Percentiles rank a stretch among this genome's conserved stretches.
Evolutionary conservation across 2,797 vertebrate species (phyloP).

Genomic region (Tangara arthus): DNA sequence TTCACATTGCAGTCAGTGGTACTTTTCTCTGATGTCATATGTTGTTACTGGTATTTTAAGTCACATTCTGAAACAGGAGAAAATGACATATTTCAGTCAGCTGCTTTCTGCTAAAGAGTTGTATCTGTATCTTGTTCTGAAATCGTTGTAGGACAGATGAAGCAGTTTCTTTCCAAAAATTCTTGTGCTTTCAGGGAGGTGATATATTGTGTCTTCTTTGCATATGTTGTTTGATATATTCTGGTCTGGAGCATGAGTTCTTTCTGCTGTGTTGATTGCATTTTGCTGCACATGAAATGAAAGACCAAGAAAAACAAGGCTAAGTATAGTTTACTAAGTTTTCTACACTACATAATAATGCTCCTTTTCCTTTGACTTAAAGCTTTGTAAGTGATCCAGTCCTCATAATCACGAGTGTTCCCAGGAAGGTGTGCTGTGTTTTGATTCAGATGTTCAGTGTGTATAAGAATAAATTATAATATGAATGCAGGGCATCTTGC

Average conservation of each 20-base stretch:
- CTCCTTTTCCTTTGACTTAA: background rate
- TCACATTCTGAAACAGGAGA: background rate
- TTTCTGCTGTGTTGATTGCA: background rate
- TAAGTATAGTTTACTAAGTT: background rate
- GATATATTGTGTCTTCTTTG: background rate
- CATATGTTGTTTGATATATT: background rate
- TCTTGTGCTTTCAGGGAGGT: background rate
- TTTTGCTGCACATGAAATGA: background rate
- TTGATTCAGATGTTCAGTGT: background rate
- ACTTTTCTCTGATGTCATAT: background rate
- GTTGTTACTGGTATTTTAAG: background rate
- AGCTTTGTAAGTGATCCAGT: background rate
- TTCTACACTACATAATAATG: background rate
- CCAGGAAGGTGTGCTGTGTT: background rate
- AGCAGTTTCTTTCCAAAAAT: background rate
- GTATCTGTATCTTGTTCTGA: background rate
- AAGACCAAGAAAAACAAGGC: background rate
- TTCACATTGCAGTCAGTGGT: background rate
- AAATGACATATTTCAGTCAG: background rate
- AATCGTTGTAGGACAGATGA: background rate
- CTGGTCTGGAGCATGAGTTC: background rate
- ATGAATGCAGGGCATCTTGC: background rate
- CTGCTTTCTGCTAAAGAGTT: background rate
- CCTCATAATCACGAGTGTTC: background rate
- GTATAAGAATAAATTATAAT: background rate